Conservation (phyloP, 2,888 invertebrate genomes). For the Polydrusus pterygomalis region DNA sequence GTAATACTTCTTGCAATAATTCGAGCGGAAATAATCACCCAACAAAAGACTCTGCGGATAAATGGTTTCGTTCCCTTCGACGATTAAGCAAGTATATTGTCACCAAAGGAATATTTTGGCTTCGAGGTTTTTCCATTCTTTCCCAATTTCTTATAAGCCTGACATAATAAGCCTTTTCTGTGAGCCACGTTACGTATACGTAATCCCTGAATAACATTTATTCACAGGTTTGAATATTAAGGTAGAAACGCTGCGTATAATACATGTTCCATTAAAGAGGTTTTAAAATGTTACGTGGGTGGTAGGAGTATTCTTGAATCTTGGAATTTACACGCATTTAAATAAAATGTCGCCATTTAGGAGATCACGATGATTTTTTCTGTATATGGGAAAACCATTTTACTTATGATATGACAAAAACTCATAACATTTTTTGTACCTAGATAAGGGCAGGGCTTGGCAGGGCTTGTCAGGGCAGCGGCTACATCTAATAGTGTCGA, state of each 20-base stretch:
- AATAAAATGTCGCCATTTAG: too few relatives aligned
- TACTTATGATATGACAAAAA: too few relatives aligned
- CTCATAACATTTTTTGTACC: too few relatives aligned
- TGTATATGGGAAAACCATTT: too few relatives aligned
- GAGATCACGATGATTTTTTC: too few relatives aligned
- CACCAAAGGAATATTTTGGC: constrained; percentile 39
- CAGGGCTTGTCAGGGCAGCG: too few relatives aligned
- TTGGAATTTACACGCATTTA: too few relatives aligned
- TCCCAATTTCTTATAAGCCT: constrained; percentile 35
- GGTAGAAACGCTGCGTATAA: constrained; percentile 23
- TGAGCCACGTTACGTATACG: constrained; percentile 35
- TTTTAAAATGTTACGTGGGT: not conserved
- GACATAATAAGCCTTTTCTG: constrained; percentile 46
- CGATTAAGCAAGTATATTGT: constrained; percentile 38
- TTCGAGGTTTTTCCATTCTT: constrained; percentile 40
- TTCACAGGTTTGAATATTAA: constrained; percentile 40
- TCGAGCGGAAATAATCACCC: constrained; percentile 32
- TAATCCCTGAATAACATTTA: constrained; percentile 48
- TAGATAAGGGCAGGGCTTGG: too few relatives aligned
- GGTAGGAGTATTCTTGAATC: not conserved
- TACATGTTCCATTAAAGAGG: not conserved
- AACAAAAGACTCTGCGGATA: constrained; percentile 45
- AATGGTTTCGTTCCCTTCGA: constrained; percentile 37
- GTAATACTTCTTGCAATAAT: constrained; percentile 12
- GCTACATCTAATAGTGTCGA: too few relatives aligned